phyloP scores from a whole-genome alignment of 2,797 vertebrate species.

The Trematomus bernacchii region DNA sequence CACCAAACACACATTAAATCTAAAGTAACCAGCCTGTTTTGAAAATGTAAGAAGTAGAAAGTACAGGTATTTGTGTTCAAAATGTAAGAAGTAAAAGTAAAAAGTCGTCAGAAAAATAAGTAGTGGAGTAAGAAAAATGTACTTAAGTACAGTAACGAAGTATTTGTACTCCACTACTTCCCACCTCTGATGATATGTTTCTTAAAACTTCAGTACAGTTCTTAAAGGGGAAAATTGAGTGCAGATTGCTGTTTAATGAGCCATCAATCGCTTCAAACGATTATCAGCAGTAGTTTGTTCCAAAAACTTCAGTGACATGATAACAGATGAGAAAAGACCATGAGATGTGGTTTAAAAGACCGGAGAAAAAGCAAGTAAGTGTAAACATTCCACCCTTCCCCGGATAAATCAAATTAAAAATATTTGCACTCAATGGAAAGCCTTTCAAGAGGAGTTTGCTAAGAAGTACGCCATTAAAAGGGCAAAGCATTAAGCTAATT shows the following conservation, averaged over 20 bases:
- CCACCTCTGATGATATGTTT: neutral
- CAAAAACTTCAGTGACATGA: neutral
- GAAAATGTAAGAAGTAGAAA: too few species aligned
- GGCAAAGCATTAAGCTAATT: slow-evolving; percentile 50
- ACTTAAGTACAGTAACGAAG: too few species aligned
- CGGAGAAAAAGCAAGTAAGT: neutral
- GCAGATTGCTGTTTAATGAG: neutral
- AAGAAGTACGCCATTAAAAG: slow-evolving; percentile 10
- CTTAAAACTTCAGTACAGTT: neutral
- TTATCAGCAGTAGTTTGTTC: neutral
- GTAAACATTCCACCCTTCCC: neutral
- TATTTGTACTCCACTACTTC: too few species aligned
- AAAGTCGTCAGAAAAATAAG: too few species aligned
- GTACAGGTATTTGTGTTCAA: too few species aligned
- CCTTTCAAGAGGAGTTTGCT: slow-evolving; percentile 29
- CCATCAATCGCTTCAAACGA: neutral
- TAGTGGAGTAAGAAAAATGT: too few species aligned
- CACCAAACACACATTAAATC: too few species aligned
- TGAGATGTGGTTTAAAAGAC: slow-evolving; percentile 5
- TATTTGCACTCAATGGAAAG: slow-evolving; percentile 25
- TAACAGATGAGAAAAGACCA: neutral
- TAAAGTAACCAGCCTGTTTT: too few species aligned
- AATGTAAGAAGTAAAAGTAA: too few species aligned
- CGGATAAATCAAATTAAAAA: neutral
- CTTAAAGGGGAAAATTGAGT: neutral